These are phyloP conservation scores for Drosophila sechellia DNA, from an alignment of 1,140 invertebrate genomes.

Conservation along the genomic window DNA sequence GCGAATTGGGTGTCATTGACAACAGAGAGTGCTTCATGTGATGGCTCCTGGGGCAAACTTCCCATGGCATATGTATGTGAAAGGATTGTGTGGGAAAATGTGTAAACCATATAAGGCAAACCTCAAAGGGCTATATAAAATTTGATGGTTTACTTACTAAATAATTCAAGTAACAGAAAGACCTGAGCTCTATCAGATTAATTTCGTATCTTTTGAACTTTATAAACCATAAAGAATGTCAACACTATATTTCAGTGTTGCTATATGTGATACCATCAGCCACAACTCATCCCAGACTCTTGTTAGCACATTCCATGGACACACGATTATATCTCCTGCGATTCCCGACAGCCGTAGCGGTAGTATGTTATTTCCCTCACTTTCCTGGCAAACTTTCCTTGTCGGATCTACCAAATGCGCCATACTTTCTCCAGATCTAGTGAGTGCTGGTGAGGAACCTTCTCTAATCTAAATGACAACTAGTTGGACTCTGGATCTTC, in stretches of 20 bases:
- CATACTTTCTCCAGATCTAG: constrained; percentile 25
- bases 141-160: no score
- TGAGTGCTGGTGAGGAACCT: constrained; percentile 37
- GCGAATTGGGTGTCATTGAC: constrained; percentile 15
- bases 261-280: not conserved
- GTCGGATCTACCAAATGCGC: constrained; percentile 9
- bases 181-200: no score
- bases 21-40: constrained; percentile 4
- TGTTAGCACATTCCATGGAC: constrained; percentile 16
- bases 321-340: constrained; percentile 21
- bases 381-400: constrained; percentile 30
- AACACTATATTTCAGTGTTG: not conserved
- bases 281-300: not conserved
- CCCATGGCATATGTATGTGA: not conserved
- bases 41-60: not conserved
- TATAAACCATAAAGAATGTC: not conserved
- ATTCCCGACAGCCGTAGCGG: not conserved
- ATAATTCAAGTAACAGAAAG: no score
- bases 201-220: not conserved
- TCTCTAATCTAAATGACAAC: constrained; percentile 55
- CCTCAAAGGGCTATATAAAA: no score
- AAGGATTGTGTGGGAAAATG: constrained; percentile 17
- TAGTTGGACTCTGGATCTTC: constrained; percentile 60
- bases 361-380: constrained; percentile 10
- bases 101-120: no score